Percentiles rank a stretch among this genome's conserved stretches.
Conservation (phyloP, 2,888 invertebrate genomes). For the Eueremaeus valkanovi region DNA sequence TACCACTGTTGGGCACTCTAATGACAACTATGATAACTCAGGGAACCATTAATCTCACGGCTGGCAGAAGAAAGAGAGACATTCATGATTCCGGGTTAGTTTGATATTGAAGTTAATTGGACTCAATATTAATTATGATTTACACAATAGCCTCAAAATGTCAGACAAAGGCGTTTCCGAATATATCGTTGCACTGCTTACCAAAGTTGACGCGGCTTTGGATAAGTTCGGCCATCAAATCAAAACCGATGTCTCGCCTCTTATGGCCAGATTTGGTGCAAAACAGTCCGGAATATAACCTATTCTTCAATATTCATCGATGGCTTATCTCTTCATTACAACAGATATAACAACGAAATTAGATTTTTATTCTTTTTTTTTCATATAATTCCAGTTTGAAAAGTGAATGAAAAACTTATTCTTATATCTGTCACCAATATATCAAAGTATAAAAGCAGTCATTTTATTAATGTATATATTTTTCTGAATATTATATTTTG, state of each 20-base stretch:
- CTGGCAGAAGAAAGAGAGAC: conserved; percentile 39
- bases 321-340: too few relatives aligned
- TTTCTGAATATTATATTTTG: too few relatives aligned
- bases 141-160: not conserved
- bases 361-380: too few relatives aligned
- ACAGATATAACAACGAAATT: too few relatives aligned
- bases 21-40: conserved; percentile 46
- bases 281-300: too few relatives aligned
- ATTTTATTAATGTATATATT: too few relatives aligned
- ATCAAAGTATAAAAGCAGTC: too few relatives aligned
- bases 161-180: not conserved
- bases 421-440: too few relatives aligned
- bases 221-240: conserved; percentile 20
- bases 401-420: too few relatives aligned
- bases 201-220: conserved; percentile 11
- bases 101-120: not conserved
- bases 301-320: too few relatives aligned
- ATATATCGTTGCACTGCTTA: not conserved
- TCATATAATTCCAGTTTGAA: too few relatives aligned
- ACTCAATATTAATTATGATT: not conserved
- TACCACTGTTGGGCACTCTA: conserved; percentile 45
- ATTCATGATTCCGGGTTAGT: not conserved
- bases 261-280: not conserved
- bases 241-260: conserved; percentile 7
- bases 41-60: conserved; percentile 42